Conservation (phyloP, 2,888 invertebrate species). For the Homarus gammarus region DNA sequence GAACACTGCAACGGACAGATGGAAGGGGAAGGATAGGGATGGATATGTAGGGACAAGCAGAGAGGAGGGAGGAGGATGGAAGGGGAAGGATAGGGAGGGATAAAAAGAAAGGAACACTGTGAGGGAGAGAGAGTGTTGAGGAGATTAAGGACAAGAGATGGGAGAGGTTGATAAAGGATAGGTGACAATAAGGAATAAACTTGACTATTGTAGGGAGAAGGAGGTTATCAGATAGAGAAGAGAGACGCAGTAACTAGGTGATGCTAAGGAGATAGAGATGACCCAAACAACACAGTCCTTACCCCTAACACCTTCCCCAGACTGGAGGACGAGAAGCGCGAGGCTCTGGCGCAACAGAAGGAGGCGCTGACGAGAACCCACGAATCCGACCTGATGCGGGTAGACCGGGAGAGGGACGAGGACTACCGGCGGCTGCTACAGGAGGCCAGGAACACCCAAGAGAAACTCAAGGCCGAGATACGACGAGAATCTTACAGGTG, state of each 20-base stretch:
- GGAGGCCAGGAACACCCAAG: constrained; percentile 42
- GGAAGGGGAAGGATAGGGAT: neutral
- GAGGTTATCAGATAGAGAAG: too few relatives aligned
- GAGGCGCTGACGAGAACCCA: constrained; percentile 52
- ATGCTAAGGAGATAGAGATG: neutral
- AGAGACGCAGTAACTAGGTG: neutral
- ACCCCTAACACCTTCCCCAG: neutral
- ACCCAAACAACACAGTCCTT: neutral
- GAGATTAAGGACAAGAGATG: neutral
- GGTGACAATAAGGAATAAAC: neutral
- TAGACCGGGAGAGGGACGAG: constrained; percentile 55
- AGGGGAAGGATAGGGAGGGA: neutral
- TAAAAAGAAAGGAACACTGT: neutral
- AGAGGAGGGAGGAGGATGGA: neutral
- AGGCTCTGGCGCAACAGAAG: constrained; percentile 41
- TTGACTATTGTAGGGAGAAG: too few relatives aligned
- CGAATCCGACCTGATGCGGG: constrained; percentile 46
- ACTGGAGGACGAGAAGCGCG: constrained; percentile 65
- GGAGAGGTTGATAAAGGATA: neutral
- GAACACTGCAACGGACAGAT: neutral
- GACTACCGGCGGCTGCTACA: constrained; percentile 35
- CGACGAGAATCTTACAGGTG: constrained; percentile 48
- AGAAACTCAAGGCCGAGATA: constrained; percentile 60
- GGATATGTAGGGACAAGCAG: neutral
- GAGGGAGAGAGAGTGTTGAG: neutral